Evolutionary conservation across 2,797 vertebrate species (phyloP).

Genomic region (Ibycter americanus): DNA sequence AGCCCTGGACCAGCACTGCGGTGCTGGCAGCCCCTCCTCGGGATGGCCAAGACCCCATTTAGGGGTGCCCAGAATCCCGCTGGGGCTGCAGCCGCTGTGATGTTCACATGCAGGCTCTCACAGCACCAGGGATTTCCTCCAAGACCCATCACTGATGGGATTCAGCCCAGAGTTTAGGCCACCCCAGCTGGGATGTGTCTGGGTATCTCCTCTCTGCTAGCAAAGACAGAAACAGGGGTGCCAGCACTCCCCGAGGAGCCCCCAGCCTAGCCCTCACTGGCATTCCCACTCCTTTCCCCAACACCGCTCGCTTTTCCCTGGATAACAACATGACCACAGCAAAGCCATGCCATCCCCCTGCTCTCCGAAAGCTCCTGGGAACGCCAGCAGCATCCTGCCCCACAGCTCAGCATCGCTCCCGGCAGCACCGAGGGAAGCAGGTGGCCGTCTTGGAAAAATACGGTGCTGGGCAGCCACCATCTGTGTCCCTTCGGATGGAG

Average conservation of each 20-base stretch:
- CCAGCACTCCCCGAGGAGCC: neutral
- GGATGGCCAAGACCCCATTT: neutral
- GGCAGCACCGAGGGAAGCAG: neutral
- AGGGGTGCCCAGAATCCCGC: neutral
- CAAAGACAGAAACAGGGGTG: neutral
- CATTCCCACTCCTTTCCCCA: neutral
- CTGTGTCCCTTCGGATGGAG: neutral
- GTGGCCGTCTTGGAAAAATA: neutral
- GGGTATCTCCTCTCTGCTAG: neutral
- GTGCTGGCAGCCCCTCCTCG: neutral
- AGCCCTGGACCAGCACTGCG: accelerated
- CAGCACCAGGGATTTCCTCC: neutral
- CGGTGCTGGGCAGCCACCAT: neutral
- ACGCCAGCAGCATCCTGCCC: neutral
- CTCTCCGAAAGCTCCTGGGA: neutral
- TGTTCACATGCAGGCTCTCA: neutral
- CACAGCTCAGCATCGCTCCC: accelerated
- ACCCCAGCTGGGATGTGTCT: neutral
- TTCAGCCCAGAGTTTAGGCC: neutral
- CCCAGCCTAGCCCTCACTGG: neutral
- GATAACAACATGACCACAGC: neutral
- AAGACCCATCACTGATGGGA: neutral
- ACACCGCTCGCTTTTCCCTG: neutral
- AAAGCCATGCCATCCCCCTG: accelerated
- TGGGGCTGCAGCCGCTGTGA: accelerated